Percentiles rank a stretch among this genome's conserved stretches.
phyloP scores from a whole-genome alignment of 92 coral and sea anemone species.

The Isaurus tuberculatus region DNA sequence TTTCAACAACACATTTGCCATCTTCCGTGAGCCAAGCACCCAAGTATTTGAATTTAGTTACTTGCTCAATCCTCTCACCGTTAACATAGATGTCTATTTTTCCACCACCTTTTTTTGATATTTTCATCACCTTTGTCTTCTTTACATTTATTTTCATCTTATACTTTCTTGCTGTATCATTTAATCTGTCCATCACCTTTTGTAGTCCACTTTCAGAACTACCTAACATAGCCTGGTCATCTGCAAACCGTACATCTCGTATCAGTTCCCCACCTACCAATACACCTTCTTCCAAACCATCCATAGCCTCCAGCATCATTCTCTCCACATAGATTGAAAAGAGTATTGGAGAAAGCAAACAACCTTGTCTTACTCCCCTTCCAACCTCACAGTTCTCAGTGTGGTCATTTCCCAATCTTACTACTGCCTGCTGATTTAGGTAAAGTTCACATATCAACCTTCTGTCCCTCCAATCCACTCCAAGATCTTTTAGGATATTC shows the following conservation, averaged over 20 bases:
- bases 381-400: no score
- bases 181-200: slow-evolving; percentile 40
- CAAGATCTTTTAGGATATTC: no score
- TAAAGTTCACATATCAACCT: no score
- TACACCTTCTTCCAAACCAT: slow-evolving; percentile 38
- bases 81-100: slow-evolving; percentile 46
- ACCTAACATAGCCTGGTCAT: slow-evolving; percentile 45
- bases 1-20: no score
- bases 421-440: no score
- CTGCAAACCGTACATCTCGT: slow-evolving; percentile 47
- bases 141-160: slow-evolving; percentile 42
- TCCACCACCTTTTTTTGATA: slow-evolving; percentile 43
- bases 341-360: no score
- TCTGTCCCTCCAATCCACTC: no score
- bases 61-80: slow-evolving; percentile 23
- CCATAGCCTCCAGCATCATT: slow-evolving; percentile 30
- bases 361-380: no score
- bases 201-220: slow-evolving; percentile 42
- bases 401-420: no score
- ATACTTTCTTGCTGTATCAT: slow-evolving; percentile 34
- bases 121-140: slow-evolving; percentile 52
- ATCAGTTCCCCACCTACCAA: slow-evolving; percentile 47
- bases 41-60: no score
- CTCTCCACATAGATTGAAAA: slow-evolving; percentile 3
- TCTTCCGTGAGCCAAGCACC: no score